Percentiles rank a stretch among this genome's conserved stretches.
phyloP scores from a whole-genome alignment of 2,888 invertebrate species.

The Parochlus steinenii region DNA sequence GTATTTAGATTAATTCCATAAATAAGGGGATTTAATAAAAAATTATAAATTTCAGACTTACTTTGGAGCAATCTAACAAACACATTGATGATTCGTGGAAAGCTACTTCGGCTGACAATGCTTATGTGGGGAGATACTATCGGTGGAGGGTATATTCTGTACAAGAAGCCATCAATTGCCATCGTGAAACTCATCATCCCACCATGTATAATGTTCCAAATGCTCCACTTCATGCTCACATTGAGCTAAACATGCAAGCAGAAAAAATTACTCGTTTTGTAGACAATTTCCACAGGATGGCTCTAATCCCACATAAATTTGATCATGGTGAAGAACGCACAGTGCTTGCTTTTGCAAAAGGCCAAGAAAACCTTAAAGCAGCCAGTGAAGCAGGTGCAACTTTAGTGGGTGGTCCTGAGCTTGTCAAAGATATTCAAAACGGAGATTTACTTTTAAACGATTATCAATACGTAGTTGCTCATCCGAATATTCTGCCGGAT shows the following conservation, averaged over 20 bases:
- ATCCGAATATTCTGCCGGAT: conserved; percentile 64
- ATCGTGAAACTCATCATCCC: conserved; percentile 68
- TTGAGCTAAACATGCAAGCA: conserved; percentile 63
- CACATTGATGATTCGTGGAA: conserved; percentile 43
- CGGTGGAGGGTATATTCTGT: conserved; percentile 46
- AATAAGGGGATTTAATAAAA: conserved; percentile 2
- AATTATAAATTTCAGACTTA: conserved; percentile 22
- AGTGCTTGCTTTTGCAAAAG: conserved; percentile 60
- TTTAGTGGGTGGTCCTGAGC: conserved; percentile 50
- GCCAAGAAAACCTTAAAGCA: conserved; percentile 32
- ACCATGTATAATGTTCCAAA: conserved; percentile 63
- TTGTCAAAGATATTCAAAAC: conserved; percentile 61
- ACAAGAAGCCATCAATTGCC: conserved; percentile 56
- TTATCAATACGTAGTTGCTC: conserved; percentile 57
- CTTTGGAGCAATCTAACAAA: conserved; percentile 31
- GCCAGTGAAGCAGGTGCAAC: conserved; percentile 56
- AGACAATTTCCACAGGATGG: conserved; percentile 49
- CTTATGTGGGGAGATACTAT: conserved; percentile 39
- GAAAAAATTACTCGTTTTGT: conserved; percentile 40
- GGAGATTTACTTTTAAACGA: conserved; percentile 50
- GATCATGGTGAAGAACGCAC: conserved; percentile 48
- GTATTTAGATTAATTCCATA: neutral
- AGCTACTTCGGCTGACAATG: conserved; percentile 42
- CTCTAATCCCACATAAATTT: conserved; percentile 50
- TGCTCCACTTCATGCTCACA: conserved; percentile 46